Evolutionary conservation across 2,888 invertebrate species (phyloP).

Genomic region (Rhyacophila evoluta): DNA sequence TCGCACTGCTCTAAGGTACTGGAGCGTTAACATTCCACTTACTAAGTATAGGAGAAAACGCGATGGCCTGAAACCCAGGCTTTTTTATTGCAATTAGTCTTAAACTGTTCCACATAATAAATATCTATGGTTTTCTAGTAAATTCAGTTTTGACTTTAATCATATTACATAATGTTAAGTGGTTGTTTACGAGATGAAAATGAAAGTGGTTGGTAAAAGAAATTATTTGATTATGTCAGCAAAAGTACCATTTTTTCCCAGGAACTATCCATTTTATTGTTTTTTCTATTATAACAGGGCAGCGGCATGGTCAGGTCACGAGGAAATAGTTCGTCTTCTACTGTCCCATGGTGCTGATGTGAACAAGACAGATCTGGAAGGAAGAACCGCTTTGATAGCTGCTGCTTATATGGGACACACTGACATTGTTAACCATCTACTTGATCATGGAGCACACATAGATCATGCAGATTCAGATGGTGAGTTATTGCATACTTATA

Average conservation of each 20-base stretch:
- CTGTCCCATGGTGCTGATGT: constrained; percentile 83
- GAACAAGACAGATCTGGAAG: constrained; percentile 89
- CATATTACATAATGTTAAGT: too few species aligned
- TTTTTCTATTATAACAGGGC: constrained; percentile 67
- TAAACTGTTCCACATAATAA: too few species aligned
- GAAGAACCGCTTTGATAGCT: constrained; percentile 92
- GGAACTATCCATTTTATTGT: neutral
- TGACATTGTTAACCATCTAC: constrained; percentile 86
- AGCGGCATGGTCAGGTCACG: constrained; percentile 95
- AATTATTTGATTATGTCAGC: too few species aligned
- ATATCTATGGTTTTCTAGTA: too few species aligned
- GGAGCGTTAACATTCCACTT: too few species aligned
- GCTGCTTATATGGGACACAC: constrained; percentile 97
- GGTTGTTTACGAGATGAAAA: too few species aligned
- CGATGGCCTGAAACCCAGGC: too few species aligned
- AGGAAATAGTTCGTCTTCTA: constrained; percentile 81
- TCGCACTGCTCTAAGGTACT: constrained; percentile 81
- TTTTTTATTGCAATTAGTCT: too few species aligned
- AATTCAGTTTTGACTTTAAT: too few species aligned
- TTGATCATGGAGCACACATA: constrained; percentile 85
- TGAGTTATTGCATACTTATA: constrained; percentile 63
- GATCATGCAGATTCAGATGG: constrained; percentile 89
- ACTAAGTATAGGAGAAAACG: too few species aligned
- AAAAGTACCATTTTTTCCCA: neutral
- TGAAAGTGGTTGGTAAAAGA: too few species aligned